Base-by-base conservation (phyloP, 2,888 invertebrate species). In the Acanthococcus lagerstroemiae region DNA sequence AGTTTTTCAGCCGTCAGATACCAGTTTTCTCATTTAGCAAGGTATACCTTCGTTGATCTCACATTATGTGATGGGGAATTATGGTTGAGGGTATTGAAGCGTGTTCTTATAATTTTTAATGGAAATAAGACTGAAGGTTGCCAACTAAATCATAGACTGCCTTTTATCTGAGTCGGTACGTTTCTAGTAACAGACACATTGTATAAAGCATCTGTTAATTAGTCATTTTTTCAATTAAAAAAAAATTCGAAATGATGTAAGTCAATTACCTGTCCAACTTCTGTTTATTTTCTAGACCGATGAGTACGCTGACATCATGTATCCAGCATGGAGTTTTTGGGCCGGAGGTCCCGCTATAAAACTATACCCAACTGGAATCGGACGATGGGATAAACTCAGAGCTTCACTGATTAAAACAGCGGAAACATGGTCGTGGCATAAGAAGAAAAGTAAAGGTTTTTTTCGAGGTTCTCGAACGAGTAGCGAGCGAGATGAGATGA, bases 291-390 rank as follows among this genome's bases (percentile, higher is more conserved):
- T 37, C 3, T n/a, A 80, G 86, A 87, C 88, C 0, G 73, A 76
- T 48, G 85, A 90, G 37, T 90, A 91, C 77, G 81, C 82, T 75
- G 97, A 97, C 74, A 92, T 97, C 68, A 89, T 90, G 85, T 91
- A 90, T 75, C 96, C 96, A 1, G 90, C 95, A 0, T 97, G 96
- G 96, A 87, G 93, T 46, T 97, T 97, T 77, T 95, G 95, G 95
- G 93, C 93, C 78, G 96, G 96, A 25, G 97, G 97, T 0, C 97
- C 97, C 15, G 95, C 96, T 0, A 95, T 96, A 71, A 84, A 87
- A 44, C 78, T 95, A 9, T 95, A 95, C 78, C 96, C 96, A 0
- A 87, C 84, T 63, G 96, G 96, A 21, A 84, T 96, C 69, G 96
- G 95, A 0, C 80, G 94, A 48, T 97, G 96, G 96, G 95, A 95